These are phyloP conservation scores for Sardinella longiceps DNA, from an alignment of 2,797 vertebrate species.

Conservation along the genomic window DNA sequence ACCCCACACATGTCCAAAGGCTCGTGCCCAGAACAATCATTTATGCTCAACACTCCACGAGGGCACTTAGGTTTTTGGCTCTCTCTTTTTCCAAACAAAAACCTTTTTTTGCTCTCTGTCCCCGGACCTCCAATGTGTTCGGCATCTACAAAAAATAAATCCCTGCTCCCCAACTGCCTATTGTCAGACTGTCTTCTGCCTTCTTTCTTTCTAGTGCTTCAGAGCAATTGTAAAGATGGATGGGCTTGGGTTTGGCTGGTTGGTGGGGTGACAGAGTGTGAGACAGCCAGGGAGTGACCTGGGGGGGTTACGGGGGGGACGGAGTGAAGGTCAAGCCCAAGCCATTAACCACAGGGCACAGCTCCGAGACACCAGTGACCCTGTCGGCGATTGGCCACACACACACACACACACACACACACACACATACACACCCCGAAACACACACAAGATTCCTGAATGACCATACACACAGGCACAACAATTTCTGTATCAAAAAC, in stretches of 20 bases:
- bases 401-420: neutral
- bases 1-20: neutral
- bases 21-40: neutral
- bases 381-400: neutral
- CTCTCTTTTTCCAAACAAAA: neutral
- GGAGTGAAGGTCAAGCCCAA: conserved; percentile 35
- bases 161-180: neutral
- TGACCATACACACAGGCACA: neutral
- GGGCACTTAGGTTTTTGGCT: neutral
- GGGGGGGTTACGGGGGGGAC: neutral
- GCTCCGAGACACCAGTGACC: neutral
- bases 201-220: too few species aligned
- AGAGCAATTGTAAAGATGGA: neutral
- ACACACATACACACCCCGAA: neutral
- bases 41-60: neutral
- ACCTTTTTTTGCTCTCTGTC: neutral
- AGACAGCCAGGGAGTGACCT: neutral
- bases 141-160: neutral
- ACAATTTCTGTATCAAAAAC: neutral
- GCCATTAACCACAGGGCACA: conserved; percentile 28
- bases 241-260: neutral
- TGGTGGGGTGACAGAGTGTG: neutral
- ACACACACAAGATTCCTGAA: neutral
- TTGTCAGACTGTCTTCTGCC: too few species aligned
- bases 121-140: neutral